phyloP scores from a whole-genome alignment of 2,113 vertebrate species.

The Eleginops maclovinus region DNA sequence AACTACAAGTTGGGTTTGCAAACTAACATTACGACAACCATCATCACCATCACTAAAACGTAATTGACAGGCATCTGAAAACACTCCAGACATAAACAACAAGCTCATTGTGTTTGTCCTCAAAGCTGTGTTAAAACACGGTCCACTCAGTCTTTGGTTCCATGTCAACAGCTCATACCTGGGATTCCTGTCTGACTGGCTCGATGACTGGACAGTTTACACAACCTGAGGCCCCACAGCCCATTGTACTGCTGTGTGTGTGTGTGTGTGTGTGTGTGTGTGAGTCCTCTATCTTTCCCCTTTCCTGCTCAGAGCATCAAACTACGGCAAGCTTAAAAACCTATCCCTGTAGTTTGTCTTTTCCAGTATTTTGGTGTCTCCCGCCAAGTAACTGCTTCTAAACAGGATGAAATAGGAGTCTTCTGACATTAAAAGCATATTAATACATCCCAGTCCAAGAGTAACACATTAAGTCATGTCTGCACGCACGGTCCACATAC shows the following conservation, averaged over 20 bases:
- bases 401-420: neutral
- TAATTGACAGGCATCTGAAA: neutral
- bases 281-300: neutral
- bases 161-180: slow-evolving; percentile 53
- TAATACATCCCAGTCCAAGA: neutral
- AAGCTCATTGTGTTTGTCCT: neutral
- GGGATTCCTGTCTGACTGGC: slow-evolving; percentile 58
- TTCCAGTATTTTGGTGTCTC: no score
- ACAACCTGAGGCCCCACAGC: slow-evolving; percentile 25
- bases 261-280: slow-evolving; percentile 4
- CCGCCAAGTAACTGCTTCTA: no score
- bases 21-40: neutral
- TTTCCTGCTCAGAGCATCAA: neutral
- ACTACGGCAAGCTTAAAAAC: neutral
- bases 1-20: neutral
- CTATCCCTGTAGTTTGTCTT: neutral
- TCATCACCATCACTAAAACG: neutral
- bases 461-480: neutral
- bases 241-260: slow-evolving; percentile 8
- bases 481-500: neutral
- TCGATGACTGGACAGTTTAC: slow-evolving; percentile 25
- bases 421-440: neutral
- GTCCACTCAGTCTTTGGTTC: neutral
- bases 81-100: neutral
- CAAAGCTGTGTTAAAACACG: neutral